Evolutionary conservation across 2,888 invertebrate species (phyloP).

Genomic region (Ischnus inquisitorius): DNA sequence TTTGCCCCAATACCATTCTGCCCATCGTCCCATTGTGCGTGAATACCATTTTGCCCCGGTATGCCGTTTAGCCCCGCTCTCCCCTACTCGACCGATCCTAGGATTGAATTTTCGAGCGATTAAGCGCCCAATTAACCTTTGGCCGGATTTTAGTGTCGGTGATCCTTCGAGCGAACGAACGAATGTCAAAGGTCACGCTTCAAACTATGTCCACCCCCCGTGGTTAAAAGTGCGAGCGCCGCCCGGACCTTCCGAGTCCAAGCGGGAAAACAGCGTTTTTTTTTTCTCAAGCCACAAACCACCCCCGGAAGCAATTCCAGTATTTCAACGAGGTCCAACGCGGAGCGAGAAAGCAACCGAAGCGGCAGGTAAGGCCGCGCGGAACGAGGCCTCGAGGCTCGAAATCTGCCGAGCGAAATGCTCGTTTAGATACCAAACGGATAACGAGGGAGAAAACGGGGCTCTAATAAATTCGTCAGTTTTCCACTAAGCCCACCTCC

Average conservation of each 20-base stretch:
- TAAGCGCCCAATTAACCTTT: neutral
- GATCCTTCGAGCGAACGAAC: neutral
- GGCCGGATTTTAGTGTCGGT: neutral
- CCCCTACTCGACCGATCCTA: neutral
- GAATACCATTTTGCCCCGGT: too few relatives aligned
- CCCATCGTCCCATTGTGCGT: too few relatives aligned
- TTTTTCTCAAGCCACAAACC: neutral
- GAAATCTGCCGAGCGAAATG: conserved; percentile 17
- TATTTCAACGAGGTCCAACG: conserved; percentile 49
- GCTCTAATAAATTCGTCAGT: conserved; percentile 53
- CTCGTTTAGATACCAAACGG: conserved; percentile 47
- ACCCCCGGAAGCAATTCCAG: conserved; percentile 49
- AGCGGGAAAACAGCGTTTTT: conserved; percentile 49
- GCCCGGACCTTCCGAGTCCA: neutral
- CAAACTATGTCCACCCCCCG: neutral
- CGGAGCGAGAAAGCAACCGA: neutral
- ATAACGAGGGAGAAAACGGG: conserved; percentile 36
- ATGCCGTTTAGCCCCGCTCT: too few relatives aligned
- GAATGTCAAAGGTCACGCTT: conserved; percentile 35
- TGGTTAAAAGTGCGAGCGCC: neutral
- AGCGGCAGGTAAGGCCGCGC: conserved; percentile 1
- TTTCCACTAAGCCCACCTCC: neutral
- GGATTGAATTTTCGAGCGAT: neutral
- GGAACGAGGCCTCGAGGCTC: conserved; percentile 21
- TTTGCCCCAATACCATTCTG: too few relatives aligned